Evolutionary conservation across 2,888 invertebrate species (phyloP).

Genomic region (Mesoligia furuncula): DNA sequence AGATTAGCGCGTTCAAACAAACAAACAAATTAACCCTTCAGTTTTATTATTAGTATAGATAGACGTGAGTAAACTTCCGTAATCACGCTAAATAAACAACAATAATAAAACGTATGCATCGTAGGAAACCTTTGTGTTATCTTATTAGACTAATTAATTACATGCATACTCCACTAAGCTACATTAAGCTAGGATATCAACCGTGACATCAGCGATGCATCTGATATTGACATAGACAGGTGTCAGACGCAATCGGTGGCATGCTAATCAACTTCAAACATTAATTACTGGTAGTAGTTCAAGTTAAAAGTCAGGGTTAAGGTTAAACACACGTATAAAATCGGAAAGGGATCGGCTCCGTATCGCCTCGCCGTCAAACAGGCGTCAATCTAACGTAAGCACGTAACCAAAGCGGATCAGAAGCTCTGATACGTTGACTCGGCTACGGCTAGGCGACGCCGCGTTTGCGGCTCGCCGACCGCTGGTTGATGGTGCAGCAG

Average conservation of each 20-base stretch:
- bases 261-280: neutral
- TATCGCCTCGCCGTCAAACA: too few relatives aligned
- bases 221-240: neutral
- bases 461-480: too few relatives aligned
- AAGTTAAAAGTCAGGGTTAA: neutral
- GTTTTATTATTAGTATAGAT: too few relatives aligned
- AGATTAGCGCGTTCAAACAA: too few relatives aligned
- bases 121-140: neutral
- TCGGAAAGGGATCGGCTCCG: too few relatives aligned
- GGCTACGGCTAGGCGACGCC: too few relatives aligned
- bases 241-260: neutral
- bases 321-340: too few relatives aligned
- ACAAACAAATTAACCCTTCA: too few relatives aligned
- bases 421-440: too few relatives aligned
- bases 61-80: neutral
- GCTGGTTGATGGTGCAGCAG: too few relatives aligned
- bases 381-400: too few relatives aligned
- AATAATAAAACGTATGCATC: neutral
- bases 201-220: neutral
- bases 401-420: too few relatives aligned
- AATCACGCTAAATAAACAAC: neutral
- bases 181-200: neutral
- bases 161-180: neutral
- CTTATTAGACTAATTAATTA: conserved; percentile 14
- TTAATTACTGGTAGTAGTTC: neutral